Conservation (phyloP, 30 jellyfish, hydroid and myxozoan species). For the Hydractinia echinata region DNA sequence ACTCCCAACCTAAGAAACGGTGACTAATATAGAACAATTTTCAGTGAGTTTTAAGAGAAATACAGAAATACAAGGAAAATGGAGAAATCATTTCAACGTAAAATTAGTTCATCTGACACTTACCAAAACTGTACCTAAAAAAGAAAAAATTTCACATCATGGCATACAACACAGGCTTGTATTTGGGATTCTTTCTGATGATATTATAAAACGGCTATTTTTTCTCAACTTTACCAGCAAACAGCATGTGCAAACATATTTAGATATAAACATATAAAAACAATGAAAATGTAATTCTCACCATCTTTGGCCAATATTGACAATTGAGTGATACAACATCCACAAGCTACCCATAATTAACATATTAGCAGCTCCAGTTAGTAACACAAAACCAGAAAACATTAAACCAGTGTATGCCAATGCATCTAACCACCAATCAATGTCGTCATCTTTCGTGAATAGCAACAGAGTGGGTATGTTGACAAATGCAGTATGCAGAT, state of each 20-base stretch:
- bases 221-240: too few relatives aligned
- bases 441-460: slow-evolving; percentile 18
- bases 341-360: slow-evolving; percentile 35
- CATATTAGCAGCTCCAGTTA: slow-evolving; percentile 42
- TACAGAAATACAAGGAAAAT: too few relatives aligned
- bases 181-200: too few relatives aligned
- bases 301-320: slow-evolving; percentile 63
- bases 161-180: background rate
- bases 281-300: background rate
- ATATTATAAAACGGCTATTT: too few relatives aligned
- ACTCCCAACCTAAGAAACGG: slow-evolving; percentile 54
- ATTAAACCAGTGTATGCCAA: slow-evolving; percentile 44
- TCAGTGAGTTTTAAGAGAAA: too few relatives aligned
- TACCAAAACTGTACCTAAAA: slow-evolving; percentile 65
- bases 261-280: background rate
- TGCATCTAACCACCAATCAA: slow-evolving; percentile 48
- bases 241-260: background rate
- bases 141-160: background rate
- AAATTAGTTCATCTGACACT: background rate
- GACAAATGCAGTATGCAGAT: slow-evolving; percentile 9
- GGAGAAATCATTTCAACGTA: too few relatives aligned
- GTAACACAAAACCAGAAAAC: slow-evolving; percentile 30
- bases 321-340: slow-evolving; percentile 60
- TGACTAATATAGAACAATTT: background rate
- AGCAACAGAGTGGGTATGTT: slow-evolving; percentile 46